These are phyloP conservation scores for Melieria crassipennis DNA, from an alignment of 2,888 invertebrate genomes.

Conservation along the genomic window DNA sequence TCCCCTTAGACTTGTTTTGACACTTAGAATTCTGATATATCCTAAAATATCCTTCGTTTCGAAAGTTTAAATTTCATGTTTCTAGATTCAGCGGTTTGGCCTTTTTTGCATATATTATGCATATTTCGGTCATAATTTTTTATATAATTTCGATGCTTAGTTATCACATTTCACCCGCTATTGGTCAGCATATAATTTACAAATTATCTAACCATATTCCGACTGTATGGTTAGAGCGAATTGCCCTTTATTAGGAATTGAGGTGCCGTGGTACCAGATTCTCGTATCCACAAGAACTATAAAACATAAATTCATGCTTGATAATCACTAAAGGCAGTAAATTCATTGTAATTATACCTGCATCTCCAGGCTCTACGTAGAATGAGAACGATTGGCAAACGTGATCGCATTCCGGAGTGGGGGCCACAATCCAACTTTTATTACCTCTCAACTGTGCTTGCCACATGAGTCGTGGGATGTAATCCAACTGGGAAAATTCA, in stretches of 20 bases:
- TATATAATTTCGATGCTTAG: no score
- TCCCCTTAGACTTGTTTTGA: no score
- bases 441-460: conserved; percentile 89
- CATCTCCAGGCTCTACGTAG: conserved; percentile 86
- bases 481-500: conserved; percentile 77
- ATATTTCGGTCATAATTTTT: no score
- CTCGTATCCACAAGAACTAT: conserved; percentile 87
- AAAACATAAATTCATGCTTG: not conserved
- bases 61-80: no score
- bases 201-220: conserved; percentile 78
- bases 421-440: conserved; percentile 86
- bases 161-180: no score
- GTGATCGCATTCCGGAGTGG: conserved; percentile 87
- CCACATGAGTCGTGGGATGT: conserved; percentile 92
- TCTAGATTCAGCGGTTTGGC: no score
- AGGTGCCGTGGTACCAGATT: conserved; percentile 91
- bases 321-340: not conserved
- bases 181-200: no score
- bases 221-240: conserved; percentile 91
- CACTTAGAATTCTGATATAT: no score
- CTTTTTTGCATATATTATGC: no score
- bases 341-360: conserved; percentile 69
- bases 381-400: conserved; percentile 79
- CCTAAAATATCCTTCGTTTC: no score
- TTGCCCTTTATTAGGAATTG: conserved; percentile 79